A percentile compares a stretch with the other conserved stretches of the same genome.
These are phyloP conservation scores for Anthopleura xanthogrammica DNA, from an alignment of 92 coral and sea anemone species.

Conservation along the genomic window DNA sequence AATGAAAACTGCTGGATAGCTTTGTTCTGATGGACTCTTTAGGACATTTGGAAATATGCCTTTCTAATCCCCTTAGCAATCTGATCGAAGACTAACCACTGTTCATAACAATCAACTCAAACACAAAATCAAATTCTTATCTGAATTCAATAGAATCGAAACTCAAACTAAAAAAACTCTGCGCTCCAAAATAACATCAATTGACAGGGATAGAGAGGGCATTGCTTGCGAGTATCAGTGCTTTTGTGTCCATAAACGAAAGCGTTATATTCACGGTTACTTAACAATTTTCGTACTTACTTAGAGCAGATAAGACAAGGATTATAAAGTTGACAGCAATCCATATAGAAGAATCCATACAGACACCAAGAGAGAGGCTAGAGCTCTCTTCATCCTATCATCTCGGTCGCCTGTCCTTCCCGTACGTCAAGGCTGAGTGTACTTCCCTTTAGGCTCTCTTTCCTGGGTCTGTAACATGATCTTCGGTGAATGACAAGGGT, in stretches of 20 bases:
- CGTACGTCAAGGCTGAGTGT: constrained; percentile 19
- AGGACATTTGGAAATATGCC: constrained; percentile 8
- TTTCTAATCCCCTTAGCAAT: neutral
- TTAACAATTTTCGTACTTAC: constrained; percentile 14
- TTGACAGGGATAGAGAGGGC: neutral
- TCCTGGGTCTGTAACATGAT: constrained; percentile 19
- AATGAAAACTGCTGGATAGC: neutral
- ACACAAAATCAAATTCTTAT: neutral
- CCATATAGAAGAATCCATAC: constrained; percentile 11
- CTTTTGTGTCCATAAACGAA: neutral
- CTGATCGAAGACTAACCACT: neutral
- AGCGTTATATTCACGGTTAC: neutral
- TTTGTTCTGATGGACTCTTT: neutral
- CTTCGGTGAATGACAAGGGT: neutral
- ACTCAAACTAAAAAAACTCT: neutral
- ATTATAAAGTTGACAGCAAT: constrained; percentile 4
- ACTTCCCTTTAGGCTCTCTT: constrained; percentile 6
- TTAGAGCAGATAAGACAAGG: constrained; percentile 11
- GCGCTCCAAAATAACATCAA: neutral
- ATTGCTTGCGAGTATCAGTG: neutral
- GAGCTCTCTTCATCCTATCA: constrained; percentile 6
- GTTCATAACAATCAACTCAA: neutral
- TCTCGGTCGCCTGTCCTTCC: constrained; percentile 7
- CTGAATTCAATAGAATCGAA: neutral
- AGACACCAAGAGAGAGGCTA: neutral